These are phyloP conservation scores for Pocillopora meandrina DNA, from an alignment of 92 coral and sea anemone species.

Conservation along the genomic window DNA sequence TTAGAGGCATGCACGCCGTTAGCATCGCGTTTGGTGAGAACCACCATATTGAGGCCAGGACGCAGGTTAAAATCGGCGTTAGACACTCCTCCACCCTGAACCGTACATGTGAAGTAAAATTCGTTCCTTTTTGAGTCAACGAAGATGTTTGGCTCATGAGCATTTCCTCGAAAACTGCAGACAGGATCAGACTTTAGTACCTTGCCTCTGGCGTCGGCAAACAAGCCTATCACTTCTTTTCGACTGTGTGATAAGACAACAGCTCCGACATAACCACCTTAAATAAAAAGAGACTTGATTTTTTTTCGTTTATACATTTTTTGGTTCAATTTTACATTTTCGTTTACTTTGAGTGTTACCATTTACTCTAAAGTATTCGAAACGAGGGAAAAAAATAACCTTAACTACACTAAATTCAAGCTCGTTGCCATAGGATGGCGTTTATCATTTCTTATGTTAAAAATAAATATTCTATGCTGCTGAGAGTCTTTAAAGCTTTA, in stretches of 20 bases:
- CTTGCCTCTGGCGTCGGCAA: slow-evolving; percentile 54
- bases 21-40: slow-evolving; percentile 78
- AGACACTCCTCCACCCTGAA: slow-evolving; percentile 60
- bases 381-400: too few species aligned
- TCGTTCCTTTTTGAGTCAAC: slow-evolving; percentile 80
- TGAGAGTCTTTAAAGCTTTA: too few species aligned
- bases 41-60: slow-evolving; percentile 56
- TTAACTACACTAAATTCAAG: too few species aligned
- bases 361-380: too few species aligned
- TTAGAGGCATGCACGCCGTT: slow-evolving; percentile 72
- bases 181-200: slow-evolving; percentile 21
- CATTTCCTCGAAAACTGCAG: slow-evolving; percentile 68
- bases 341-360: neutral
- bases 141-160: slow-evolving; percentile 79
- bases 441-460: too few species aligned
- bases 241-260: slow-evolving; percentile 50
- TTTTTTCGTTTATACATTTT: too few species aligned
- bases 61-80: slow-evolving; percentile 33
- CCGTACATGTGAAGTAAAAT: slow-evolving; percentile 77
- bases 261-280: slow-evolving; percentile 91
- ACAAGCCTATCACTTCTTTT: slow-evolving; percentile 63
- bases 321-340: too few species aligned
- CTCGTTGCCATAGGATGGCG: too few species aligned
- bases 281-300: neutral
- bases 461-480: too few species aligned